These are phyloP conservation scores for Ischnura elegans DNA, from an alignment of 2,888 invertebrate species.

Conservation along the genomic window DNA sequence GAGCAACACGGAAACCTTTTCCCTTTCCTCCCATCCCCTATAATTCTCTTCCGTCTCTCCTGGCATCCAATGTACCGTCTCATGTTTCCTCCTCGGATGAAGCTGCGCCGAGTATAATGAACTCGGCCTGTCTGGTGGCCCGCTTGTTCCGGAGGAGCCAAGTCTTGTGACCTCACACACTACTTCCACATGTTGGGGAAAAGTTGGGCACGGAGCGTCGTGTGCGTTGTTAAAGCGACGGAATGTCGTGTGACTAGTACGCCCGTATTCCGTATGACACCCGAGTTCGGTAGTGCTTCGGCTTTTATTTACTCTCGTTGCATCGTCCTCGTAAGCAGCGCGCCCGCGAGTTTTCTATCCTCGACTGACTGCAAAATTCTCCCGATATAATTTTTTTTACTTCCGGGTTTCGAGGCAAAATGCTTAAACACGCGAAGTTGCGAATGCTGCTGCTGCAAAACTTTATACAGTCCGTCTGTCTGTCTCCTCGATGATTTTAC, in stretches of 20 bases:
- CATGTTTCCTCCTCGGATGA: conserved; percentile 8
- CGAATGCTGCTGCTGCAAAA: background rate
- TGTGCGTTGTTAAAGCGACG: background rate
- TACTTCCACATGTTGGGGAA: background rate
- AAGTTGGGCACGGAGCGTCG: background rate
- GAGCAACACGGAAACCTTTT: background rate
- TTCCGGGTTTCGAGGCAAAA: background rate
- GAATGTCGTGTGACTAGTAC: background rate
- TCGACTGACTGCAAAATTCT: background rate
- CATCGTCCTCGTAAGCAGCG: background rate
- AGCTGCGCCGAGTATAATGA: background rate
- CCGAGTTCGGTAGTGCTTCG: background rate
- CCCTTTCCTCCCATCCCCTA: background rate
- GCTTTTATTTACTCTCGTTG: background rate
- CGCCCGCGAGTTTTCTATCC: background rate
- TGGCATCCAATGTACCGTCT: background rate
- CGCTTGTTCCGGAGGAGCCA: background rate
- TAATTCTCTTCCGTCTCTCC: background rate
- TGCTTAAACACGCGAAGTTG: background rate
- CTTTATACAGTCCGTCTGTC: background rate
- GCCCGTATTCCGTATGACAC: background rate
- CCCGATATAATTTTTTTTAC: background rate
- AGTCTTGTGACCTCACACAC: background rate
- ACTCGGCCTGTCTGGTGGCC: background rate
- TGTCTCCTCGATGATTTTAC: background rate